Percentiles rank a stretch among this genome's conserved stretches.
phyloP scores from a whole-genome alignment of 2,113 vertebrate genomes.

The Ellobius talpinus region DNA sequence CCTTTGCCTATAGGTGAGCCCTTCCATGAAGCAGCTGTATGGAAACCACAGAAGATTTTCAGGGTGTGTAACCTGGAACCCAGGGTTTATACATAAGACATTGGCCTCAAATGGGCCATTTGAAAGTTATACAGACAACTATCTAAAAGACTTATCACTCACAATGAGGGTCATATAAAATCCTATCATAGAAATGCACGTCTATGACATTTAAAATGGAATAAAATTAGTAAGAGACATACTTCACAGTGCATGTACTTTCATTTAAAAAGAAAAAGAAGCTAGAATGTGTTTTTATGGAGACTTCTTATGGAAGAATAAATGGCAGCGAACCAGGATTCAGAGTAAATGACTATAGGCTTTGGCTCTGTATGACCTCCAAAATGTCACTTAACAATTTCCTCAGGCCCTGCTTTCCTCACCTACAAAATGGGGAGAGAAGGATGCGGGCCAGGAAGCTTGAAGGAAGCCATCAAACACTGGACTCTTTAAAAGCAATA shows the following conservation, averaged over 20 bases:
- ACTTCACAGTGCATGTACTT: background rate
- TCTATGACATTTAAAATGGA: background rate
- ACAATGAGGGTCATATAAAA: background rate
- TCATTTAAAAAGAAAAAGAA: slow-evolving; percentile 35
- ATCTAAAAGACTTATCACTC: background rate
- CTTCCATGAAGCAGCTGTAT: background rate
- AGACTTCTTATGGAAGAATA: background rate
- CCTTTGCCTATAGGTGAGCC: background rate
- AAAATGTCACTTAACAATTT: background rate
- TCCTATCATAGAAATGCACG: background rate
- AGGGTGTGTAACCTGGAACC: background rate
- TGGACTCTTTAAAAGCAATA: background rate
- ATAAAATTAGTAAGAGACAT: background rate
- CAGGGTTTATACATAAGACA: background rate
- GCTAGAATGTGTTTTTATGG: background rate
- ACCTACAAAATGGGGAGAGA: background rate
- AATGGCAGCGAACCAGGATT: background rate
- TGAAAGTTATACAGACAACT: background rate
- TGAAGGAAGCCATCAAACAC: background rate
- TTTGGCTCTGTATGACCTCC: background rate
- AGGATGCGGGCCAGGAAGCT: background rate
- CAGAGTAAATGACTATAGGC: slow-evolving; percentile 18
- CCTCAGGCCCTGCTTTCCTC: background rate
- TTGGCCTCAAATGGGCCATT: background rate
- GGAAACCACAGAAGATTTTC: background rate